Evolutionary conservation across 2,113 vertebrate genomes (phyloP), one percentile per base, ranked within the genome.

Genomic region (Oceanodroma tethys): DNA sequence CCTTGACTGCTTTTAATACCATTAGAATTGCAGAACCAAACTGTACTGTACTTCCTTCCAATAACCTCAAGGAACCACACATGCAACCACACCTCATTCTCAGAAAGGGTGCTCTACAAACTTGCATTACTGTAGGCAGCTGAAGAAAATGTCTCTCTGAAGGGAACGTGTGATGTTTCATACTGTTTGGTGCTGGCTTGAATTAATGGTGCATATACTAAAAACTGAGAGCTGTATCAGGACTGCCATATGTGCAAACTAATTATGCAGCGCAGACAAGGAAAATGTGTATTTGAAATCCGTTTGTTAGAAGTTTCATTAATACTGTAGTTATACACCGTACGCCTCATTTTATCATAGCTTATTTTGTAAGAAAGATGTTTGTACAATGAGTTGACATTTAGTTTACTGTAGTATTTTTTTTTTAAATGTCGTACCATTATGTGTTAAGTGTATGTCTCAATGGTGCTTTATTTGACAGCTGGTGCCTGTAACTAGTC

Each of bases 311-410:
- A 97, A 91, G 81, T 98, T 95, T 97, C 97, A 97, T 97, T 98
- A 98, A 98, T 98, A 95, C 97, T 98, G 97, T 98, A 98, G 97
- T 98, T 98, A 97, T 96, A 97, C 93, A 97, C 95, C 95, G 14
- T 98, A 98, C 7, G 91, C 93, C 97, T 98, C 95, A 40, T 98
- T 97, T 98, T 98, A 97, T 98, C 96, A 95, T 97, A 98, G 96
- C 93, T 97, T 98, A 93, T 98, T 97, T 97, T 98, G 66, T 98
- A 98, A 98, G 94, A 96, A 96, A 94, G 93, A 88, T 95, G 94
- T 98, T 96, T 98, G 97, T 98, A 98, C 97, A 95, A 96, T 96
- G 93, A 98, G 95, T 96, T 98, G 96, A 97, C 95, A 94, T 97
- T 96, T 98, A 98, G 97, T 97, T 98, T 97, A 82, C 85, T 92